phyloP scores from a whole-genome alignment of 30 jellyfish, hydroid and myxozoan genomes.

The Haliclystus octoradiatus region DNA sequence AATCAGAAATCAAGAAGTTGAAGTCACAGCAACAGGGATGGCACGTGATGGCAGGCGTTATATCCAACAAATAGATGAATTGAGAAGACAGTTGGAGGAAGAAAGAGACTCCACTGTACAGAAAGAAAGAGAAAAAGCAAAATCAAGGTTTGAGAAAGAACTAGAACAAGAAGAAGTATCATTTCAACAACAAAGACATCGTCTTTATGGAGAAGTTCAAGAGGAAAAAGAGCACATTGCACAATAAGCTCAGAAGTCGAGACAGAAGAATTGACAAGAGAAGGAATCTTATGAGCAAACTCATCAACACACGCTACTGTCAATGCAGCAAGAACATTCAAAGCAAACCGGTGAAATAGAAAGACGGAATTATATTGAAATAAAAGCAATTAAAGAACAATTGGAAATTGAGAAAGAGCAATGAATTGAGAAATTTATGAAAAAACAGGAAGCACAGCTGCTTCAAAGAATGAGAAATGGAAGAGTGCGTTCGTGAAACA shows the following conservation, averaged over 20 bases:
- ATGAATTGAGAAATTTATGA: constrained; percentile 89
- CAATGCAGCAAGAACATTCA: constrained; percentile 54
- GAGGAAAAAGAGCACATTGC: constrained; percentile 74
- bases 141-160: constrained; percentile 77
- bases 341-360: constrained; percentile 49
- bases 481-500: constrained; percentile 81
- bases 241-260: constrained; percentile 35
- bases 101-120: constrained; percentile 80
- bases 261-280: constrained; percentile 49
- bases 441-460: constrained; percentile 78
- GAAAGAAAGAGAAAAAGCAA: constrained; percentile 77
- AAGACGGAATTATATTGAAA: constrained; percentile 37
- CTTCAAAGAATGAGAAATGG: constrained; percentile 73
- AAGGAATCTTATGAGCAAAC: constrained; percentile 33
- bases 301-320: constrained; percentile 38
- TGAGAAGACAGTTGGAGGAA: constrained; percentile 55
- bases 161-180: constrained; percentile 82
- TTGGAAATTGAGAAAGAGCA: constrained; percentile 81
- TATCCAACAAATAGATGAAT: constrained; percentile 73
- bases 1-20: constrained; percentile 75
- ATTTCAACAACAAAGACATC: constrained; percentile 84
- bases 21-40: constrained; percentile 81
- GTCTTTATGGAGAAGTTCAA: constrained; percentile 67
- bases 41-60: constrained; percentile 81
- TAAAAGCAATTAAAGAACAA: constrained; percentile 58